These are phyloP conservation scores for Drosophila athabasca DNA, from an alignment of 1,140 invertebrate species.

Conservation along the genomic window DNA sequence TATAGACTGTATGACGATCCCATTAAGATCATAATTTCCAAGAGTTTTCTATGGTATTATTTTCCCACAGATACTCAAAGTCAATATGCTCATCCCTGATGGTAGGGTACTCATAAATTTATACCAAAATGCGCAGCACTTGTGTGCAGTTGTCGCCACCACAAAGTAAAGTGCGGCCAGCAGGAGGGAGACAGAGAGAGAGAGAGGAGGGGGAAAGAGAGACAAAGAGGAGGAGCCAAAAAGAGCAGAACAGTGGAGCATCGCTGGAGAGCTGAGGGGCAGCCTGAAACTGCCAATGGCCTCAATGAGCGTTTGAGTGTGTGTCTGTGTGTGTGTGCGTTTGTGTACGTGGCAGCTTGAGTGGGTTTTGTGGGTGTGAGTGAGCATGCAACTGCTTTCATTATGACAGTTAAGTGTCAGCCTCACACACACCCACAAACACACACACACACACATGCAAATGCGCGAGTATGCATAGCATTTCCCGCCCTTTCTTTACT, in stretches of 20 bases:
- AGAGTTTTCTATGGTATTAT: not conserved
- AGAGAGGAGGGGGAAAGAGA: conserved; percentile 5
- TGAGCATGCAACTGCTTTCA: conserved; percentile 62
- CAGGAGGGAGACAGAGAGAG: not conserved
- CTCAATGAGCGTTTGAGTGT: conserved; percentile 54
- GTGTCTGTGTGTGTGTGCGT: conserved; percentile 1
- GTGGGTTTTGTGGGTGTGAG: conserved; percentile 19
- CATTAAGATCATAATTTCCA: too few relatives aligned
- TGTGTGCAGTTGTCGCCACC: conserved; percentile 68
- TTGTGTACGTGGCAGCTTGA: conserved; percentile 8
- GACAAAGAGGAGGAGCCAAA: not conserved
- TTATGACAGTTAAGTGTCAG: conserved; percentile 58
- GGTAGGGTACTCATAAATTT: conserved; percentile 41
- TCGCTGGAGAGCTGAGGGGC: not conserved
- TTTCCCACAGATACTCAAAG: not conserved
- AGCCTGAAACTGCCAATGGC: conserved; percentile 65
- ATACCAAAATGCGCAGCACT: conserved; percentile 64
- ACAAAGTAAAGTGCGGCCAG: conserved; percentile 46
- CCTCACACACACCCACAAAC: too few relatives aligned
- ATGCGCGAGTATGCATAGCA: not conserved
- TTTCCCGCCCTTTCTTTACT: conserved; percentile 35
- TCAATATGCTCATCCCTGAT: not conserved
- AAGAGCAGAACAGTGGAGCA: not conserved
- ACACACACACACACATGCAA: too few relatives aligned
- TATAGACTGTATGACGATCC: too few relatives aligned